A percentile compares a stretch with the other conserved stretches of the same genome.
These are phyloP conservation scores for Coptotermes formosanus DNA, from an alignment of 1,140 invertebrate species.

Conservation along the genomic window DNA sequence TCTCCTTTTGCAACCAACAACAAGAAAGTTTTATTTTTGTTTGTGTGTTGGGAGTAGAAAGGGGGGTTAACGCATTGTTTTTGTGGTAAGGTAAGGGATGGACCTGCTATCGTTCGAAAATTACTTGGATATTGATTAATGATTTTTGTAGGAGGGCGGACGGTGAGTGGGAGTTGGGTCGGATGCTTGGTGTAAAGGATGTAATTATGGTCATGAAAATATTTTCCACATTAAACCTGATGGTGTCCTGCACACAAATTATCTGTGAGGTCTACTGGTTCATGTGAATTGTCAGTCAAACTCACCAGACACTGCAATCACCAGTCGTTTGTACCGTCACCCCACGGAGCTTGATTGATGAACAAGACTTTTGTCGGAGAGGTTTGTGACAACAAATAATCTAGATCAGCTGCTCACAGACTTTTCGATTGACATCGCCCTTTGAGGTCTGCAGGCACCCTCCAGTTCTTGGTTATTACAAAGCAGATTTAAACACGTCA, in stretches of 20 bases:
- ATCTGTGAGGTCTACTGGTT: not conserved
- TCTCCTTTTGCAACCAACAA: not conserved
- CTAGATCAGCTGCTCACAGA: not conserved
- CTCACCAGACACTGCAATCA: too few relatives aligned
- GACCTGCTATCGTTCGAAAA: not conserved
- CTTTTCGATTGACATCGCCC: not conserved
- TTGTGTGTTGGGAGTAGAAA: not conserved
- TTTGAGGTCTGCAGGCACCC: not conserved
- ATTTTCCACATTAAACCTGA: not conserved
- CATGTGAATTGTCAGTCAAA: slow-evolving; percentile 1
- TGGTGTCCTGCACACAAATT: not conserved
- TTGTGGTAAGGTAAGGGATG: not conserved
- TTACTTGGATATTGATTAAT: slow-evolving; percentile 10
- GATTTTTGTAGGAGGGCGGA: not conserved
- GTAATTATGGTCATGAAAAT: not conserved
- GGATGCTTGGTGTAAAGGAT: not conserved
- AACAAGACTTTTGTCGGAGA: not conserved
- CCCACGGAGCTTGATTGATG: not conserved
- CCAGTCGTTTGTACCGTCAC: too few relatives aligned
- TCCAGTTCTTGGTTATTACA: not conserved
- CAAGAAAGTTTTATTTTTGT: not conserved
- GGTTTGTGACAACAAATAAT: not conserved
- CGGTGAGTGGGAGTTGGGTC: not conserved
- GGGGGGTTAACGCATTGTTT: not conserved
- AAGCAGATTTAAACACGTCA: not conserved